phyloP scores from a whole-genome alignment of 1,140 invertebrate species.

The Caerostris extrusa region DNA sequence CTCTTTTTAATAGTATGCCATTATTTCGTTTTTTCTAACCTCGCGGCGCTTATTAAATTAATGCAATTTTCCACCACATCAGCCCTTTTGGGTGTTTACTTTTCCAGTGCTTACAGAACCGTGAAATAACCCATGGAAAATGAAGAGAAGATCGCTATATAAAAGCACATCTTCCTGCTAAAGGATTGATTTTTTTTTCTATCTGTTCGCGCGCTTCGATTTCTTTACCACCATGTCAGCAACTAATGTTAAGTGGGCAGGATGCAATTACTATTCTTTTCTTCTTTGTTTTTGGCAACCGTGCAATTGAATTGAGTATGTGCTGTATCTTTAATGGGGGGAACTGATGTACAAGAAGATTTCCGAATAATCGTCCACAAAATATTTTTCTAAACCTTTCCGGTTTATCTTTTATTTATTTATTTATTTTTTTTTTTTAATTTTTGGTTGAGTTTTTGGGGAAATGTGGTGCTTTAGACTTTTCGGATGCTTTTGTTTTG shows the following conservation, averaged over 20 bases:
- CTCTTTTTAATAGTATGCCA: conserved; percentile 66
- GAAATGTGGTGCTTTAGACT: neutral
- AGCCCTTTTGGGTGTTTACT: conserved; percentile 68
- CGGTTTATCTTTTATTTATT: neutral
- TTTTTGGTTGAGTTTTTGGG: neutral
- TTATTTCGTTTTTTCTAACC: conserved; percentile 58
- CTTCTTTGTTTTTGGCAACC: conserved; percentile 39
- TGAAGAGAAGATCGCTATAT: conserved; percentile 65
- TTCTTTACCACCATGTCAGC: conserved; percentile 54
- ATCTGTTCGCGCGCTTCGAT: conserved; percentile 5
- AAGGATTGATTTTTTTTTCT: conserved; percentile 53
- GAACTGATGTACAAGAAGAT: conserved; percentile 9
- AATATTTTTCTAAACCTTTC: neutral
- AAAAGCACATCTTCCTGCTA: conserved; percentile 40
- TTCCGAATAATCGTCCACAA: conserved; percentile 18
- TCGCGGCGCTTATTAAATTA: conserved; percentile 67
- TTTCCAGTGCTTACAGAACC: conserved; percentile 24
- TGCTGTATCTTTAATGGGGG: conserved; percentile 28
- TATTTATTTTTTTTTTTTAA: neutral
- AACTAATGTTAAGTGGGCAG: conserved; percentile 55
- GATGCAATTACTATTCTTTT: conserved; percentile 44
- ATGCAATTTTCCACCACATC: conserved; percentile 73
- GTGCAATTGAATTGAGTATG: conserved; percentile 25
- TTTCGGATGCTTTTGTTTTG: neutral
- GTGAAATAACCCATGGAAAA: conserved; percentile 59